phyloP scores from a whole-genome alignment of 1,140 invertebrate genomes.

The Berghia stephanieae region DNA sequence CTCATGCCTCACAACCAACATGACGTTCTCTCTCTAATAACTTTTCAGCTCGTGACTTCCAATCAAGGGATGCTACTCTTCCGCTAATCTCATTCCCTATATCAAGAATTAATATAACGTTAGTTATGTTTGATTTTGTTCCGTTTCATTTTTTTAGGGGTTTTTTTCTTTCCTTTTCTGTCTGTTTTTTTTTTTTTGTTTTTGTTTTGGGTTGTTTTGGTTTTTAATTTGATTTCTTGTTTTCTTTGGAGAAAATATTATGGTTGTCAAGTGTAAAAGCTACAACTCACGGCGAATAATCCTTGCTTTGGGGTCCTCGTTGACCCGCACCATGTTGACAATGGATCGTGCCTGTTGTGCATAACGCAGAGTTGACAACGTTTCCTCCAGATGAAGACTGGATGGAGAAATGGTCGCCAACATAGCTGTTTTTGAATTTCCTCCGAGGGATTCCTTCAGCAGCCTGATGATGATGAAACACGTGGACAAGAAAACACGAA shows the following conservation, averaged over 20 bases:
- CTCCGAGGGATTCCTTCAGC: conserved; percentile 90
- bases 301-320: conserved; percentile 88
- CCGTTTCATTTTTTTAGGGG: no score
- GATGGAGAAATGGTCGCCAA: conserved; percentile 80
- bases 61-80: no score
- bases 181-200: no score
- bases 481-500: background rate
- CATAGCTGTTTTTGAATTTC: conserved; percentile 94
- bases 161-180: no score
- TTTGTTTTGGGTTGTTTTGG: no score
- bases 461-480: conserved; percentile 69
- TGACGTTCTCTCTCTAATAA: no score
- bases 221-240: no score
- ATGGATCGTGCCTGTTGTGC: conserved; percentile 64
- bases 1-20: no score
- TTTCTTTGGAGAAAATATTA: background rate
- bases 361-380: conserved; percentile 83
- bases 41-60: no score
- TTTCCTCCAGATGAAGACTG: conserved; percentile 81
- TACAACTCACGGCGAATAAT: conserved; percentile 82
- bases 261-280: background rate
- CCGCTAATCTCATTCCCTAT: no score
- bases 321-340: conserved; percentile 63
- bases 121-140: no score
- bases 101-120: no score